A percentile compares a stretch with the other conserved stretches of the same genome.
phyloP scores from a whole-genome alignment of 1,140 invertebrate species.

The Heliconius congener region DNA sequence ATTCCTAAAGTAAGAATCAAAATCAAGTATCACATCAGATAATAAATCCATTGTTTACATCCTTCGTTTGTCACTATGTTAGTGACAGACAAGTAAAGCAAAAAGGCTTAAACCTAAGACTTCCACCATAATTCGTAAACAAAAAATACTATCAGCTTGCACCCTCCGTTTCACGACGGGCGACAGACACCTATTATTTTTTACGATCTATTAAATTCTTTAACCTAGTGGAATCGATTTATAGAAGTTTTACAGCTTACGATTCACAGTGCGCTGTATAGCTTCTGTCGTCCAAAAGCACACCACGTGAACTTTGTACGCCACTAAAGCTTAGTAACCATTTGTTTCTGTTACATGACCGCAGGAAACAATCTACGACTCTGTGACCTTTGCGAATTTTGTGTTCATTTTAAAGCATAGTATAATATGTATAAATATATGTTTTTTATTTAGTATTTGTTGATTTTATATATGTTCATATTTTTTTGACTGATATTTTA shows the following conservation, averaged over 20 bases:
- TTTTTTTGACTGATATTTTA: too few species aligned
- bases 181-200: slow-evolving; percentile 75
- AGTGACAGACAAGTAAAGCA: background rate
- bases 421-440: too few species aligned
- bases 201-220: slow-evolving; percentile 78
- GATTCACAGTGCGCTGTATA: slow-evolving; percentile 68
- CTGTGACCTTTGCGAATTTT: background rate
- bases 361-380: slow-evolving; percentile 3
- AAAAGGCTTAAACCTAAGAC: slow-evolving; percentile 61
- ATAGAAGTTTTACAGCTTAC: slow-evolving; percentile 71
- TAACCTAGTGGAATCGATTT: slow-evolving; percentile 77
- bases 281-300: slow-evolving; percentile 51
- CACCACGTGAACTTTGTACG: background rate
- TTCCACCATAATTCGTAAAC: slow-evolving; percentile 72
- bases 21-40: too few species aligned
- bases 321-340: background rate
- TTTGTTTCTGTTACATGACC: slow-evolving; percentile 7
- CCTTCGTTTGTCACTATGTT: background rate
- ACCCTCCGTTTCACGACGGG: slow-evolving; percentile 43
- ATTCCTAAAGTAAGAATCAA: too few species aligned
- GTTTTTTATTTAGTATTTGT: too few species aligned
- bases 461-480: too few species aligned
- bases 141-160: slow-evolving; percentile 55
- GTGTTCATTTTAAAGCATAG: background rate
- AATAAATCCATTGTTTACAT: too few species aligned